Evolutionary conservation across 2,113 vertebrate genomes (phyloP).

Genomic region (Xenus cinereus): DNA sequence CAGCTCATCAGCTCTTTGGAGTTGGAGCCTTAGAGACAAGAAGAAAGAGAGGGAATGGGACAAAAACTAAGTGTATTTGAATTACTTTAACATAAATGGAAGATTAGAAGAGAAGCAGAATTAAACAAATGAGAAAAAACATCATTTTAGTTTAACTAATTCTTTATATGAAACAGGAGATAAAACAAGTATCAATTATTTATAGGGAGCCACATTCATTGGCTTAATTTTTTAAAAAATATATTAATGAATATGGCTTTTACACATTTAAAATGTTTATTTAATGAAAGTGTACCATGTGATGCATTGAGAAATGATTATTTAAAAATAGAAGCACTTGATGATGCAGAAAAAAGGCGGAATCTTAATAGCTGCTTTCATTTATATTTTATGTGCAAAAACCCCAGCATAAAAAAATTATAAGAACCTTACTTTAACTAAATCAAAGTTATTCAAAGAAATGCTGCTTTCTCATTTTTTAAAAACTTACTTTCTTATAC

Average conservation of each 20-base stretch:
- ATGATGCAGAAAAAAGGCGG: neutral
- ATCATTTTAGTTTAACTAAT: neutral
- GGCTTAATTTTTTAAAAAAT: neutral
- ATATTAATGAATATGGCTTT: neutral
- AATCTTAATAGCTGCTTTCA: constrained; percentile 44
- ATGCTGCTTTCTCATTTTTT: neutral
- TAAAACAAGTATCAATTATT: constrained; percentile 33
- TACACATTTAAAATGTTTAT: constrained; percentile 41
- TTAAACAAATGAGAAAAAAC: neutral
- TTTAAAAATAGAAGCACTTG: constrained; percentile 10
- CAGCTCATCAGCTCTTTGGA: neutral
- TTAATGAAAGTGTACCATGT: constrained; percentile 14
- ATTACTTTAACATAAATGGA: neutral
- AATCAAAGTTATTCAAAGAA: constrained; percentile 17
- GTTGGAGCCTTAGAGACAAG: neutral
- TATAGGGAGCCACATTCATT: neutral
- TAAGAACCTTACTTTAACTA: neutral
- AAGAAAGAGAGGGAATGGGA: neutral
- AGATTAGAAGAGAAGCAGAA: constrained; percentile 20
- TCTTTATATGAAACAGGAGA: neutral
- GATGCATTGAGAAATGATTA: neutral
- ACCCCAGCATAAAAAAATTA: neutral
- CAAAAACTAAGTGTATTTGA: neutral
- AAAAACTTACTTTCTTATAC: neutral
- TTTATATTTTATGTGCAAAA: constrained; percentile 51